Conservation (phyloP, 2,113 vertebrate genomes). For the Phocoena phocoena region DNA sequence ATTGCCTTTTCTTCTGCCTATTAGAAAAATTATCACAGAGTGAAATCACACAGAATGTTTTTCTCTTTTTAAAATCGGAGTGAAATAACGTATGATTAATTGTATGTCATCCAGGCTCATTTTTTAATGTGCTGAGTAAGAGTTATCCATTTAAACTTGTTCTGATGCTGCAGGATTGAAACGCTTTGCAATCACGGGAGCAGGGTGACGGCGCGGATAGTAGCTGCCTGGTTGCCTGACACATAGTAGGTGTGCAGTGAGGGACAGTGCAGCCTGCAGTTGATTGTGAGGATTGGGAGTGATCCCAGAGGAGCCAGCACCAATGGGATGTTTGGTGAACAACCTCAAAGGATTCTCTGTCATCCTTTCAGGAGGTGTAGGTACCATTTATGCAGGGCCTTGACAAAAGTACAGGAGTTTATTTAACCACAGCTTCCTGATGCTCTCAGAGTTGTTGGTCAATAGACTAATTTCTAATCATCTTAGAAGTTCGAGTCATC, state of each 20-base stretch:
- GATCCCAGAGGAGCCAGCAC: background rate
- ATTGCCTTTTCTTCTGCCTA: slow-evolving; percentile 55
- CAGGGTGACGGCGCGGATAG: too few species aligned
- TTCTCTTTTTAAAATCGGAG: slow-evolving; percentile 57
- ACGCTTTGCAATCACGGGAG: background rate
- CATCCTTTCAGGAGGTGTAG: background rate
- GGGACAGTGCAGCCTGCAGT: background rate
- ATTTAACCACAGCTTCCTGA: background rate
- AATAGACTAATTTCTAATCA: background rate
- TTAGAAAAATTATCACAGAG: slow-evolving; percentile 62
- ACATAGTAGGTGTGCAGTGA: background rate
- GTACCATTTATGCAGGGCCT: background rate
- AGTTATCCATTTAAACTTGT: slow-evolving; percentile 36
- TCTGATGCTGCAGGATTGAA: background rate
- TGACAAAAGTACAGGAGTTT: background rate
- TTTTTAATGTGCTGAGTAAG: slow-evolving; percentile 43
- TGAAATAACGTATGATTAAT: slow-evolving; percentile 69
- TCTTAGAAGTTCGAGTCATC: background rate
- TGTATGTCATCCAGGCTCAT: background rate
- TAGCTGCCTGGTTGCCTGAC: background rate
- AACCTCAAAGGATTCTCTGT: background rate
- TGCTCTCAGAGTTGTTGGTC: background rate
- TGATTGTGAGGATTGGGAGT: background rate
- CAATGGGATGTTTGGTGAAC: background rate
- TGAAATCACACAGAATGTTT: slow-evolving; percentile 55